Evolutionary conservation across 2,888 invertebrate species (phyloP), one percentile per base, ranked within the genome.

Genomic region (Drosophila mercatorum): DNA sequence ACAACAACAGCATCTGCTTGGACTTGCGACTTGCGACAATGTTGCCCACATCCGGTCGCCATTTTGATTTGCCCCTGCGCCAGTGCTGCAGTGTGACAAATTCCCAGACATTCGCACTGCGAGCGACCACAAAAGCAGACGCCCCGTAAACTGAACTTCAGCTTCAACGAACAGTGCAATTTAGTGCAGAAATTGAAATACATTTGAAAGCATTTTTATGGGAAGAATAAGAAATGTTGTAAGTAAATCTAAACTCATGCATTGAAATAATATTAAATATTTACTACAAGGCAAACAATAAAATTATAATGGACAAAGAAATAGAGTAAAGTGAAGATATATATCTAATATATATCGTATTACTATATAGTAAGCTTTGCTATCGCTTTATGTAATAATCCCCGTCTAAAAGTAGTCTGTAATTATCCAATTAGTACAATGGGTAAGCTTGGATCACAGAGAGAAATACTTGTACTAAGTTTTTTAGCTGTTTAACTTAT

Each of bases 21-120:
- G 66, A 44, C 72, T 63, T 49, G 52, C 57, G 68, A 64, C 49
- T 72, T 65, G 78, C 78, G 78, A 78, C 76, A 76, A 62, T 78
- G 78, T 79, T 75, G 72, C 71, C 79, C 75, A 67, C 69, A 80
- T 89, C 74, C 83, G 80, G 82, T 75, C 75, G 78, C 78, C 76
- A 78, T 85, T 79, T 80, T 71, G 72, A 65, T 61, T 62, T 67
- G 72, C 57, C 65, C 63, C 56, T 68, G 68, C 62, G 49, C 46
- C 65, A 46, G 56, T 44, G 66, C 22, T 70, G 68, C 51, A 65
- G 56, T 68, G 79, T 75, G 82, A 87, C 83, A 87, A 86, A 83
- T 83, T 81, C 72, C 36, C 64, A 71, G 60, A 63, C 84, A 67
- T 65, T 81, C 58, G 57, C 38, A 64, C 43, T 47, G 64, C 64